Evolutionary conservation across 2,797 vertebrate genomes (phyloP).

Genomic region (Xenentodon cancila): DNA sequence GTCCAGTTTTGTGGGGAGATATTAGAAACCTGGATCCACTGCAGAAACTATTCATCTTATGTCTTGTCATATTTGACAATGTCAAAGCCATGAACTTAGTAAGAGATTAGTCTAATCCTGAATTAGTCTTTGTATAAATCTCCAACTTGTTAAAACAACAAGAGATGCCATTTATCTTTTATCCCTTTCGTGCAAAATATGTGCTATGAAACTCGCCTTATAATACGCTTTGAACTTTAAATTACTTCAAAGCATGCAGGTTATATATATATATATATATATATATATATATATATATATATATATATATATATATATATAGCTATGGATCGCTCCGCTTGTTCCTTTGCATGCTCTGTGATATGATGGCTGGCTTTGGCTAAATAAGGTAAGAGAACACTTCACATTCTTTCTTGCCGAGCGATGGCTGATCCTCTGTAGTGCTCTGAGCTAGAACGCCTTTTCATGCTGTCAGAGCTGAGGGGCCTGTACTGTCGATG

Average conservation of each 20-base stretch:
- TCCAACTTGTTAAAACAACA: conserved; percentile 33
- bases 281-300: conserved; percentile 9
- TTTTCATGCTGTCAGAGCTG: conserved; percentile 62
- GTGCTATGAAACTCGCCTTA: conserved; percentile 26
- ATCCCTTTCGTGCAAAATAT: conserved; percentile 13
- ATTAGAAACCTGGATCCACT: conserved; percentile 1
- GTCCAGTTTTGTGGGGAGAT: conserved; percentile 5
- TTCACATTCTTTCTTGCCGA: conserved; percentile 71
- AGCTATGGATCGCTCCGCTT: conserved; percentile 30
- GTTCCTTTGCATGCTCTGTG: conserved; percentile 31
- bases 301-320: not conserved
- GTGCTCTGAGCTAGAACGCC: conserved; percentile 57
- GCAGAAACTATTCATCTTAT: conserved; percentile 23
- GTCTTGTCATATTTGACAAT: conserved; percentile 58
- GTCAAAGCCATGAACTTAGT: not conserved
- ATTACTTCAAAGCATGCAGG: conserved; percentile 43
- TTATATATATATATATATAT: conserved; percentile 19
- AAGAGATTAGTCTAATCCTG: conserved; percentile 42
- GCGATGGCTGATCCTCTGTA: conserved; percentile 52
- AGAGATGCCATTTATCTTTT: conserved; percentile 17
- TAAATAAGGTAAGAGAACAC: conserved; percentile 73
- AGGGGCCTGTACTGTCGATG: conserved; percentile 39
- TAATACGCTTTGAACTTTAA: conserved; percentile 31
- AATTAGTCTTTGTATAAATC: conserved; percentile 45
- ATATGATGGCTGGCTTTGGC: conserved; percentile 62